These are phyloP conservation scores for Ataeniobius toweri DNA, from an alignment of 2,797 vertebrate species.

Conservation along the genomic window DNA sequence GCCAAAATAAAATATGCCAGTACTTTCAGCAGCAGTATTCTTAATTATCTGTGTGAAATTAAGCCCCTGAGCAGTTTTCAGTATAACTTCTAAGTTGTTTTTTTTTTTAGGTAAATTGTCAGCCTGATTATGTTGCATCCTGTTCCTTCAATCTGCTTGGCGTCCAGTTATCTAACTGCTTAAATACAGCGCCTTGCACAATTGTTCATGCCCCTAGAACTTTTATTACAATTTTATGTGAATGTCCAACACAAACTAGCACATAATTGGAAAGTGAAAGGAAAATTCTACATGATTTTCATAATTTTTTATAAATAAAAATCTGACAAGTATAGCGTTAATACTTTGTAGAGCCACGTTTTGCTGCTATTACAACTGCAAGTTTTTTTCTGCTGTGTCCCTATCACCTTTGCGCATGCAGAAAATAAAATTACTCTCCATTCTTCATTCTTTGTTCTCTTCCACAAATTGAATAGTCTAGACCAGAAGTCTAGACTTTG, in stretches of 20 bases:
- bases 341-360: too few species aligned
- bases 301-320: too few species aligned
- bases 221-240: neutral
- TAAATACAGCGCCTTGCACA: neutral
- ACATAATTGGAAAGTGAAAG: neutral
- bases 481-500: neutral
- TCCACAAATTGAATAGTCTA: too few species aligned
- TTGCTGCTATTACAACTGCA: too few species aligned
- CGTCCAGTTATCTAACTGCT: neutral
- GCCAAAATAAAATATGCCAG: slow-evolving; percentile 14
- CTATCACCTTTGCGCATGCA: too few species aligned
- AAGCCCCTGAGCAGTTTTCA: slow-evolving; percentile 2
- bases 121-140: neutral
- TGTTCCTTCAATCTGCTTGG: neutral
- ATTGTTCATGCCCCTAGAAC: neutral
- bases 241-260: neutral
- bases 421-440: too few species aligned
- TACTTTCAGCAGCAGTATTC: slow-evolving; percentile 3
- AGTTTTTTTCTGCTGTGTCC: too few species aligned
- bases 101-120: slow-evolving; percentile 3
- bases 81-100: neutral
- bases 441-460: neutral
- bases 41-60: slow-evolving; percentile 15
- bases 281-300: neutral
- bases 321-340: too few species aligned